phyloP scores from a whole-genome alignment of 2,113 vertebrate genomes.

The Cyphomyrus plagiostoma region DNA sequence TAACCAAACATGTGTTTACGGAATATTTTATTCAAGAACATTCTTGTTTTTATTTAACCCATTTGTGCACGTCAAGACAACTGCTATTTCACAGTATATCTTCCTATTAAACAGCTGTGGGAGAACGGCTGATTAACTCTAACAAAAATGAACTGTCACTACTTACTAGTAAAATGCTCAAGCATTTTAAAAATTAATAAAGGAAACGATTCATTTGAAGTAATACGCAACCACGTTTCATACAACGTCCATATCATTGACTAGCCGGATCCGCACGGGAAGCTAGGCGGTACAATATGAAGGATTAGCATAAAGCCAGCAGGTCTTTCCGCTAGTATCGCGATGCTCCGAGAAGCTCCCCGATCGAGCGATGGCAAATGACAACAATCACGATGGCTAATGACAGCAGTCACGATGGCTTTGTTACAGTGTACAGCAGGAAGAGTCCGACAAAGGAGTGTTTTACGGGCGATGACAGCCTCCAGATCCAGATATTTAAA shows the following conservation, averaged over 20 bases:
- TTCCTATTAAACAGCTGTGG: neutral
- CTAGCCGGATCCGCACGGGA: neutral
- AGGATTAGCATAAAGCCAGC: neutral
- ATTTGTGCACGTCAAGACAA: neutral
- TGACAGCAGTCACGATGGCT: constrained; percentile 49
- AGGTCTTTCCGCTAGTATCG: constrained; percentile 41
- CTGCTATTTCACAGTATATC: neutral
- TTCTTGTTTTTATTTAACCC: neutral
- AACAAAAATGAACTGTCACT: neutral
- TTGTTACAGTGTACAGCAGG: constrained; percentile 45
- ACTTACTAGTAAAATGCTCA: neutral
- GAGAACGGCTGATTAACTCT: neutral
- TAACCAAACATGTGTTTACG: neutral
- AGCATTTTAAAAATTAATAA: neutral
- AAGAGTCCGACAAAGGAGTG: constrained; percentile 41
- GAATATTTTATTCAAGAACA: neutral
- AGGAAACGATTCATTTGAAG: neutral
- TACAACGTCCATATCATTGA: neutral
- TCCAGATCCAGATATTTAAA: constrained; percentile 53
- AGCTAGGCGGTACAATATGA: neutral
- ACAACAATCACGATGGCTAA: constrained; percentile 58
- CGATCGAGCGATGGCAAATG: constrained; percentile 54
- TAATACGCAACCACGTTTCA: neutral
- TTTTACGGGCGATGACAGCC: constrained; percentile 33
- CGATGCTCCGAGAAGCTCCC: constrained; percentile 36